Evolutionary conservation across 2,888 invertebrate species (phyloP), one percentile per base, ranked within the genome.

Genomic region (Limulus polyphemus): DNA sequence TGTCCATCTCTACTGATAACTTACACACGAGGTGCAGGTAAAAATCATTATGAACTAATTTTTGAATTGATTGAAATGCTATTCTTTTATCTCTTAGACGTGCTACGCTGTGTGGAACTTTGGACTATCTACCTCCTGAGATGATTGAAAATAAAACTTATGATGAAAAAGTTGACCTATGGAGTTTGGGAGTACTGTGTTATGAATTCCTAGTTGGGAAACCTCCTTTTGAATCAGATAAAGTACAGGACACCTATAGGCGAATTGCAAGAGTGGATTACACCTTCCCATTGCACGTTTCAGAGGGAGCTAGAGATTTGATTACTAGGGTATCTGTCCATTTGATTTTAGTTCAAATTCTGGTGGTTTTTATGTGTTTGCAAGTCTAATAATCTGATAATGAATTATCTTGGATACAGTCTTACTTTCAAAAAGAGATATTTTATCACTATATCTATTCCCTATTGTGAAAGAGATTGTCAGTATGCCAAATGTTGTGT

Each of bases 91-190:
- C 32, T 7, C 32, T 32, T 32, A 87, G 90, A 75, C 82, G 95
- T 56, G 86, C 86, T 72, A 97, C 95, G 9, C 75, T 95, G 62
- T 97, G 97, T 75, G 95, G 97, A 9, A 97, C 97, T 0, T 77
- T 94, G 65, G 97, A 97, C 77, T 97, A 97, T 76, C 79, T 97
- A 59, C 90, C 95, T 12, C 97, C 95, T 0, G 98, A 99, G 80
- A 99, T 98, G 95, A 83, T 95, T 10, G 82, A 84, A 71, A 89
- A 90, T 0, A 83, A 86, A 70, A 82, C 86, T 0, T 93, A 99
- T 73, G 88, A 87, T 70, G 88, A 91, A 72, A 84, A 82, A 65
- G 90, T 94, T 2, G 98, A 98, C 75, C 81, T 94, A 48, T 98
- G 97, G 97, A 90, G 91, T 74, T 80, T 97, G 32, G 98, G 98